Conservation (phyloP, 1,140 invertebrate genomes). For the Orius insidiosus region DNA sequence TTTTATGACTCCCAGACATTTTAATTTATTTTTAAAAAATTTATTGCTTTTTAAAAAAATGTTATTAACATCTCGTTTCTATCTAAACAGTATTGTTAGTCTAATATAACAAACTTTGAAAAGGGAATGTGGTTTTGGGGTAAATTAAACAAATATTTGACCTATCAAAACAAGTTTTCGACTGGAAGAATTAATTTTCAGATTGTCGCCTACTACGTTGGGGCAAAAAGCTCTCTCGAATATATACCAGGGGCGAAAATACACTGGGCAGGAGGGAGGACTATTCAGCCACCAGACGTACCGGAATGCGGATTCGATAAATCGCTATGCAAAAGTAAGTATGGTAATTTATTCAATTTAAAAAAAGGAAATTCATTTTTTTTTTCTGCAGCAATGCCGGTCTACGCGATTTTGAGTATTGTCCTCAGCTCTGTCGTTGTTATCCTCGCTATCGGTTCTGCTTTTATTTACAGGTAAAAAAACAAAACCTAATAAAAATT, state of each 20-base stretch:
- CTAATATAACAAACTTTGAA: neutral
- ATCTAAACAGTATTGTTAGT: neutral
- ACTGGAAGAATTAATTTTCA: conserved; percentile 24
- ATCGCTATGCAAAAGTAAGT: conserved; percentile 50
- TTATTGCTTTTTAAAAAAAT: no score
- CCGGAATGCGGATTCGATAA: conserved; percentile 85
- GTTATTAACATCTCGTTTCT: neutral
- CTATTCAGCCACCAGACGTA: conserved; percentile 57
- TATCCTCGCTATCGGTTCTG: conserved; percentile 51
- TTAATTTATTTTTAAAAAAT: no score
- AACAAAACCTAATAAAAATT: no score
- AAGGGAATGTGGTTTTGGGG: neutral
- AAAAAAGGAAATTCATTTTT: conserved; percentile 19
- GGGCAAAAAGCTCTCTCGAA: conserved; percentile 49
- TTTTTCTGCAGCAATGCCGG: conserved; percentile 55
- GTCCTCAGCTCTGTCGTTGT: conserved; percentile 62
- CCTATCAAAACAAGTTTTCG: neutral
- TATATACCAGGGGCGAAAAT: conserved; percentile 52
- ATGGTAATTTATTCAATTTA: no score
- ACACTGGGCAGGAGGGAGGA: conserved; percentile 69
- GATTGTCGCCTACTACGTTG: conserved; percentile 76
- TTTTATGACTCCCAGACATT: no score
- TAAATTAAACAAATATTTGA: neutral
- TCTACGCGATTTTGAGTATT: conserved; percentile 72
- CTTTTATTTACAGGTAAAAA: conserved; percentile 50